These are phyloP conservation scores for Vollenhovia emeryi DNA, from an alignment of 1,140 invertebrate genomes.

Conservation along the genomic window DNA sequence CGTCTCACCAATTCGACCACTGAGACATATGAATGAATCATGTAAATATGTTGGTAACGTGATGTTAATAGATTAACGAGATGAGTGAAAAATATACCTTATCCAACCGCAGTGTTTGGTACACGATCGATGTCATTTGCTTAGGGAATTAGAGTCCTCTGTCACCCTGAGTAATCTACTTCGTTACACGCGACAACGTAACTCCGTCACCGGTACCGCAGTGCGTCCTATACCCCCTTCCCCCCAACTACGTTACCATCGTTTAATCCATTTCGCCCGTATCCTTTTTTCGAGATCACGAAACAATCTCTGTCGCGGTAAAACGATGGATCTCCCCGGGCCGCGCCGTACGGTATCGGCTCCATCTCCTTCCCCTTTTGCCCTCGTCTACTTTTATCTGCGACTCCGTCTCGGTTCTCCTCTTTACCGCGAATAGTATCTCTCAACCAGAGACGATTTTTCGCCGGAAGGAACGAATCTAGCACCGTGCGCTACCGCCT, in stretches of 20 bases:
- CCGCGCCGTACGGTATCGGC: slow-evolving; percentile 31
- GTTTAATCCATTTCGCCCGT: slow-evolving; percentile 65
- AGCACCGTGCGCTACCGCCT: slow-evolving; percentile 29
- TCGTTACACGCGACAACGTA: slow-evolving; percentile 83
- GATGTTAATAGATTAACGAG: neutral
- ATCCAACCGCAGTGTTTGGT: slow-evolving; percentile 75
- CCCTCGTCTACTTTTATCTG: neutral
- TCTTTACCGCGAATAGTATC: slow-evolving; percentile 42
- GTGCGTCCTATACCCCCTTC: neutral
- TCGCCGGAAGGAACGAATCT: slow-evolving; percentile 59
- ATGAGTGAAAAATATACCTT: neutral
- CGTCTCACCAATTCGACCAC: too few species aligned
- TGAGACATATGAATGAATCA: too few species aligned
- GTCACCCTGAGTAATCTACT: slow-evolving; percentile 83
- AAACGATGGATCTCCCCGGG: slow-evolving; percentile 41
- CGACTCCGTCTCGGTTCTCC: slow-evolving; percentile 33
- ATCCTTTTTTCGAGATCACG: slow-evolving; percentile 44
- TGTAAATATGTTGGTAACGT: neutral
- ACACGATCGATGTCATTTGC: slow-evolving; percentile 83
- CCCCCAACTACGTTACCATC: slow-evolving; percentile 20
- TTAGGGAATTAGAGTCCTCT: slow-evolving; percentile 82
- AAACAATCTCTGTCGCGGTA: slow-evolving; percentile 51
- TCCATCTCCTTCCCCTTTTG: neutral
- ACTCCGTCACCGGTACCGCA: slow-evolving; percentile 80
- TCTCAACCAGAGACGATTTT: slow-evolving; percentile 58